phyloP scores from a whole-genome alignment of 1,140 invertebrate genomes.

The Condylostylus longicornis region DNA sequence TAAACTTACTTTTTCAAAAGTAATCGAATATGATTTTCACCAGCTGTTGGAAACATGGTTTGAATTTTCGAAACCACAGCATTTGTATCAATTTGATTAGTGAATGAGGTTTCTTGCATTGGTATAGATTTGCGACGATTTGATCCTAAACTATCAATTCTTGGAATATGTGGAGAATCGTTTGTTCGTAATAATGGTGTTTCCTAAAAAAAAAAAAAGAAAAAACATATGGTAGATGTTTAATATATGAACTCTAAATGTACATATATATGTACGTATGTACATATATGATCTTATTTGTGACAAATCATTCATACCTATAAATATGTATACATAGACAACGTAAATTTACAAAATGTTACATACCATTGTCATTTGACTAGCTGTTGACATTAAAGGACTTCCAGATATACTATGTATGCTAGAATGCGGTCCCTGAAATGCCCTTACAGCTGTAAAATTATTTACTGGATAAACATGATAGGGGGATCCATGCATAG shows the following conservation, averaged over 20 bases:
- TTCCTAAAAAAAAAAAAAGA: conserved; percentile 13
- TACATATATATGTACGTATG: too few species aligned
- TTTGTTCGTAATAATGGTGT: too few species aligned
- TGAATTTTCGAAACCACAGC: conserved; percentile 64
- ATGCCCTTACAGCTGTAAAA: conserved; percentile 26
- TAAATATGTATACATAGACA: too few species aligned
- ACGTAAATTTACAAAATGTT: too few species aligned
- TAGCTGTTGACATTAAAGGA: conserved; percentile 23
- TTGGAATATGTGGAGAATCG: conserved; percentile 9
- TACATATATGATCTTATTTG: too few species aligned
- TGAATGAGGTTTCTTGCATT: conserved; percentile 51
- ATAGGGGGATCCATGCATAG: conserved; percentile 23
- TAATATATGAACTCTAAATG: too few species aligned
- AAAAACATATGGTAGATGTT: too few species aligned
- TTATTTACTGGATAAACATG: conserved; percentile 31
- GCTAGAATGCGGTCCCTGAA: conserved; percentile 18
- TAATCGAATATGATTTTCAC: conserved; percentile 72
- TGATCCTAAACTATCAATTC: conserved; percentile 4
- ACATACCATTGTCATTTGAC: conserved; percentile 19
- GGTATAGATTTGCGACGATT: conserved; percentile 17
- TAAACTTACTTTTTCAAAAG: conserved; percentile 69
- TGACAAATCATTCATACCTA: too few species aligned
- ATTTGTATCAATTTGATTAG: conserved; percentile 46
- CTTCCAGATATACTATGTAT: conserved; percentile 29
- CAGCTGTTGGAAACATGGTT: conserved; percentile 81